Conservation (phyloP, 2,113 vertebrate genomes). For the Noctilio leporinus region DNA sequence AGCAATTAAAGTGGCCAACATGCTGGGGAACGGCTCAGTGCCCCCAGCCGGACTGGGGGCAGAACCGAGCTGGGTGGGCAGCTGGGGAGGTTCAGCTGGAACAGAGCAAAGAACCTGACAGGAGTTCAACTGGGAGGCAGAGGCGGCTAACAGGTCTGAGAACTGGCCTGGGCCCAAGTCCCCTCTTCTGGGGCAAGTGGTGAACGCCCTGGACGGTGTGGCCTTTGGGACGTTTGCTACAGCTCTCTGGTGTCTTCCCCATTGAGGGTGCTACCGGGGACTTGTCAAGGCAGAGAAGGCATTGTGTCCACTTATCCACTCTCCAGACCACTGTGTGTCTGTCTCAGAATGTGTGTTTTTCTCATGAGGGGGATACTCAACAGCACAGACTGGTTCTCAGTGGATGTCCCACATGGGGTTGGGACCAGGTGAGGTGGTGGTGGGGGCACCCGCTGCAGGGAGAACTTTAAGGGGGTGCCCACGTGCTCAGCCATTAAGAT, state of each 20-base stretch:
- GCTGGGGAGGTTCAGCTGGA: background rate
- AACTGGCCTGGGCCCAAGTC: background rate
- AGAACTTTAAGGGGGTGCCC: background rate
- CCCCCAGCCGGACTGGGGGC: background rate
- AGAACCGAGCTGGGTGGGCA: background rate
- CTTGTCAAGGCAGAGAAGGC: background rate
- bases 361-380: accelerated
- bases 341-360: background rate
- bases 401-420: background rate
- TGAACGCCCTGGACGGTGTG: no score
- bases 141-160: background rate
- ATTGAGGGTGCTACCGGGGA: background rate
- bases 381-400: background rate
- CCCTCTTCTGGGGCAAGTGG: no score
- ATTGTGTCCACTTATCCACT: accelerated
- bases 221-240: no score
- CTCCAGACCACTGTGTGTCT: accelerated
- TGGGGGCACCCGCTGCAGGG: background rate
- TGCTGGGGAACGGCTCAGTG: background rate
- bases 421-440: background rate
- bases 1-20: background rate
- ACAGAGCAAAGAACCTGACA: accelerated
- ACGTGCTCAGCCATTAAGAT: background rate
- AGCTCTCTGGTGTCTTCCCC: background rate
- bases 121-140: background rate